phyloP scores from a whole-genome alignment of 2,113 vertebrate species.

The Microtus richardsoni region DNA sequence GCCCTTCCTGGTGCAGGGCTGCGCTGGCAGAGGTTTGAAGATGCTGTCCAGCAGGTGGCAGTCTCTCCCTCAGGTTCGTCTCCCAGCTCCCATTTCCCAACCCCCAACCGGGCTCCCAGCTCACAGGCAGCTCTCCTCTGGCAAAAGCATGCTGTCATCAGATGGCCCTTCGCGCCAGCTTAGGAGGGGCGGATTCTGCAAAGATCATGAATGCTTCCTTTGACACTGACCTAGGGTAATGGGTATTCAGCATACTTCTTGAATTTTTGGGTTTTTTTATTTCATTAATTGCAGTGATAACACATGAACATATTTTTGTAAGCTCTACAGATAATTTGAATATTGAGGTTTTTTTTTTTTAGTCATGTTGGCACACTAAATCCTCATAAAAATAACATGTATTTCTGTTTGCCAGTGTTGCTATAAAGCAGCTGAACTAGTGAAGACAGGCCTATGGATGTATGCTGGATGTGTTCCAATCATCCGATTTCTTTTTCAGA shows the following conservation, averaged over 20 bases:
- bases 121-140: not conserved
- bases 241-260: not conserved
- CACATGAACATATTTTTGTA: not conserved
- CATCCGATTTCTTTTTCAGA: not conserved
- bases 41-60: conserved; percentile 96
- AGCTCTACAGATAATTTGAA: conserved; percentile 2
- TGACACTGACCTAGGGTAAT: not conserved
- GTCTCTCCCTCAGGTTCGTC: conserved; percentile 95
- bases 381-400: not conserved
- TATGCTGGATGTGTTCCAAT: not conserved
- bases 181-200: not conserved
- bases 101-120: not conserved
- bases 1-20: conserved; percentile 89
- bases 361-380: not conserved
- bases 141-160: not conserved
- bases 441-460: not conserved
- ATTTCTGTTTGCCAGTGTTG: not conserved
- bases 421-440: not conserved
- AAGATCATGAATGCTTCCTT: not conserved
- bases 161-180: not conserved
- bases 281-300: not conserved
- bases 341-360: not conserved
- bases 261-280: not conserved
- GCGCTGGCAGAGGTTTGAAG: conserved; percentile 97
- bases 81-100: not conserved